These are phyloP conservation scores for Drosophila obscura DNA, from an alignment of 1,140 invertebrate species.

Conservation along the genomic window DNA sequence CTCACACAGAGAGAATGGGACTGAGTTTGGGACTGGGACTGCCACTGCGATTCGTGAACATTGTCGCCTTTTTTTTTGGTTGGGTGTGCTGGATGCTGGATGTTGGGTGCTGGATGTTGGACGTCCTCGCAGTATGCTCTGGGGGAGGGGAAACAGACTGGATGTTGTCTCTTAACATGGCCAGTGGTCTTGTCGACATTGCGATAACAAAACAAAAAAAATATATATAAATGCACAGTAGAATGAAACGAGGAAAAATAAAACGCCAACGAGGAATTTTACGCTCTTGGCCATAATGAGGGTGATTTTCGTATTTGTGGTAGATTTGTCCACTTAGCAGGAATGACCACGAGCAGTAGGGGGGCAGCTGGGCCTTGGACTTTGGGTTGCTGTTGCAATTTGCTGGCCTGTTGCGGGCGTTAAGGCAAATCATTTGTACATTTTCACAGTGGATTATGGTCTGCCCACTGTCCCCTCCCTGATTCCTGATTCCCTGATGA, in stretches of 20 bases:
- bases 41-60: slow-evolving; percentile 59
- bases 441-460: slow-evolving; percentile 79
- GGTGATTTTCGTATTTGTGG: slow-evolving; percentile 83
- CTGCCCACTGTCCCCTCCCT: slow-evolving; percentile 5
- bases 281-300: slow-evolving; percentile 79
- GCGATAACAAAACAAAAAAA: slow-evolving; percentile 62
- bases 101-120: slow-evolving; percentile 26
- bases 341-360: slow-evolving; percentile 50
- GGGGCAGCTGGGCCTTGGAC: slow-evolving; percentile 14
- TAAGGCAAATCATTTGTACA: slow-evolving; percentile 76
- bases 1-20: not conserved
- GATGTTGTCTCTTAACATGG: slow-evolving; percentile 76
- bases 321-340: slow-evolving; percentile 83
- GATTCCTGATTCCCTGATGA: slow-evolving; percentile 48
- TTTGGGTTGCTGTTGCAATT: slow-evolving; percentile 71
- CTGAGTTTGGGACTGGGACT: slow-evolving; percentile 3
- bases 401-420: slow-evolving; percentile 32
- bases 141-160: slow-evolving; percentile 19
- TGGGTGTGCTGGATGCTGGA: slow-evolving; percentile 17
- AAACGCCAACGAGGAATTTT: slow-evolving; percentile 49
- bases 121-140: not conserved
- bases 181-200: slow-evolving; percentile 78
- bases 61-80: slow-evolving; percentile 64
- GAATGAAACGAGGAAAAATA: slow-evolving; percentile 2
- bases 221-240: too few relatives aligned